A percentile compares a stretch with the other conserved stretches of the same genome.
Conservation (phyloP, 2,888 invertebrate species). For the Zygogramma bicolorata region DNA sequence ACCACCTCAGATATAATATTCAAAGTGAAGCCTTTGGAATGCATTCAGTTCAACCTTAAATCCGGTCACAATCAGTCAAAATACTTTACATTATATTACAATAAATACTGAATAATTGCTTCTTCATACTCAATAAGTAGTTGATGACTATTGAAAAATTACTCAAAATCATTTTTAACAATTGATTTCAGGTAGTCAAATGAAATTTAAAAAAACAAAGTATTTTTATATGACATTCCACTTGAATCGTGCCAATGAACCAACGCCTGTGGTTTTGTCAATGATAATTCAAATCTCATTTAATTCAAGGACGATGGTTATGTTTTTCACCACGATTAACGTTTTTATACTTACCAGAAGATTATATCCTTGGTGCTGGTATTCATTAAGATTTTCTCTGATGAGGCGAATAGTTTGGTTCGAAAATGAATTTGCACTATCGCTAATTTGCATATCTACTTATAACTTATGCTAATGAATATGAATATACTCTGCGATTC, state of each 20-base stretch:
- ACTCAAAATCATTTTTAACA: too few species aligned
- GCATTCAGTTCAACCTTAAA: too few species aligned
- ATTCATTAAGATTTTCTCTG: not conserved
- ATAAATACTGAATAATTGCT: too few species aligned
- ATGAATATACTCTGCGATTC: not conserved
- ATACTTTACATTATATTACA: too few species aligned
- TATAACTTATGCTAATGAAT: not conserved
- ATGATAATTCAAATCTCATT: not conserved
- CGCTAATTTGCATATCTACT: not conserved
- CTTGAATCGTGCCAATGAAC: not conserved
- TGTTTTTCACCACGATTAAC: not conserved
- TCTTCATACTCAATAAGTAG: too few species aligned
- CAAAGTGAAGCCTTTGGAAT: too few species aligned
- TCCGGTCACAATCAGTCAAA: too few species aligned
- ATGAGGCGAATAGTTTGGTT: not conserved
- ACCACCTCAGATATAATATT: too few species aligned
- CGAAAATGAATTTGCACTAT: not conserved
- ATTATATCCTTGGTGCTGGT: not conserved
- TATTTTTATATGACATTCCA: too few species aligned
- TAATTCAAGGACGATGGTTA: not conserved
- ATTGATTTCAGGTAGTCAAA: too few species aligned
- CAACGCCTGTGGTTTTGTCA: not conserved
- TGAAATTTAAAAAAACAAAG: too few species aligned
- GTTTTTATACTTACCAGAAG: not conserved
- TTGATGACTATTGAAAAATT: too few species aligned